Conservation (phyloP, 1,140 invertebrate genomes). For the Limonius californicus region DNA sequence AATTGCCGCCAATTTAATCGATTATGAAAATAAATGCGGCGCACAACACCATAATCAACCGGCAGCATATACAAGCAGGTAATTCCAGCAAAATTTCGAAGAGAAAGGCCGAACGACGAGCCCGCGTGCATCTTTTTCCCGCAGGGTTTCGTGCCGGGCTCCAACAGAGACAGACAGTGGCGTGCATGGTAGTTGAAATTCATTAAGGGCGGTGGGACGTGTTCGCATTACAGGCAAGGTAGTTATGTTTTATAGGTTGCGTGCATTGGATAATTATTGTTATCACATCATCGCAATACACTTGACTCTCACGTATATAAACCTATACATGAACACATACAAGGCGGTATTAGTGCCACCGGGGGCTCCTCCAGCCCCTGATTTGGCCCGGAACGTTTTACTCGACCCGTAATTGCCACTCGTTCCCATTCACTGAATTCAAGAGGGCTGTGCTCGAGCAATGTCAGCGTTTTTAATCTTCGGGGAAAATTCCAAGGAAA, state of each 20-base stretch:
- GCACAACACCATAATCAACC: background rate
- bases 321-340: no score
- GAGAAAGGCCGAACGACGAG: no score
- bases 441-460: no score
- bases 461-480: no score
- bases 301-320: conserved; percentile 1
- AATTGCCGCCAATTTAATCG: background rate
- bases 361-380: no score
- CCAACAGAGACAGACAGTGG: background rate
- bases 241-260: conserved; percentile 8
- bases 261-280: conserved; percentile 2
- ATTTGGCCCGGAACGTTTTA: no score
- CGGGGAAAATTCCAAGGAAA: no score
- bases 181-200: background rate
- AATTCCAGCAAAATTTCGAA: background rate
- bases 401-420: no score
- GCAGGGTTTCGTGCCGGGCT: background rate
- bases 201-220: background rate
- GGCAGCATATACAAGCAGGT: background rate
- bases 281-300: conserved; percentile 10
- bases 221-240: background rate
- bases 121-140: background rate
- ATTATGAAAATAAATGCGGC: background rate
- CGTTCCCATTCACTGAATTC: no score
- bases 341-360: no score